Evolutionary conservation across 2,888 invertebrate genomes (phyloP).

Genomic region (Acanthosepion lycidas): DNA sequence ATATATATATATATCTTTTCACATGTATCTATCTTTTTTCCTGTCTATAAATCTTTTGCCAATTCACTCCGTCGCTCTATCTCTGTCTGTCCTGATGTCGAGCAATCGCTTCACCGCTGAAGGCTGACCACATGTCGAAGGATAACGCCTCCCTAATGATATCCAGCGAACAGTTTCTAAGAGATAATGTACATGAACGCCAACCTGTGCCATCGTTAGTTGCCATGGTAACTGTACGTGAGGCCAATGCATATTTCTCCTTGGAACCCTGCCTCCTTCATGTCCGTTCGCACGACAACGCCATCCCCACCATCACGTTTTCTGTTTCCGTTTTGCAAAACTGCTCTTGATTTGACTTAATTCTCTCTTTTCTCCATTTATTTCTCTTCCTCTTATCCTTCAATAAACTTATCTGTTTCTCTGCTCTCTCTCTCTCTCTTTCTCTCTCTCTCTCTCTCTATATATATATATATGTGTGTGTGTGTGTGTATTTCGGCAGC

Average conservation of each 20-base stretch:
- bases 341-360: too few species aligned
- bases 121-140: neutral
- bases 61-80: neutral
- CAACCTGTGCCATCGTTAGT: neutral
- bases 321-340: neutral
- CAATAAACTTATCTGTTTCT: neutral
- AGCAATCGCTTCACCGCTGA: neutral
- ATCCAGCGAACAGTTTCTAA: neutral
- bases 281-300: neutral
- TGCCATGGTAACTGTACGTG: constrained; percentile 33
- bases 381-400: neutral
- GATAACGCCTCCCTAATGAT: neutral
- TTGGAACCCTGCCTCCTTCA: neutral
- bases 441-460: too few species aligned
- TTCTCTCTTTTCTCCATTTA: neutral
- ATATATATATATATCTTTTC: neutral
- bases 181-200: neutral
- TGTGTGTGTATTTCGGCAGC: too few species aligned
- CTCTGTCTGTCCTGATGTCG: neutral
- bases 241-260: neutral
- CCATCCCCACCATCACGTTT: neutral
- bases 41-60: neutral
- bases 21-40: neutral
- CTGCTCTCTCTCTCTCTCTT: neutral
- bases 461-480: too few species aligned